Evolutionary conservation across 1,140 invertebrate genomes (phyloP).

Genomic region (Campodea augens): DNA sequence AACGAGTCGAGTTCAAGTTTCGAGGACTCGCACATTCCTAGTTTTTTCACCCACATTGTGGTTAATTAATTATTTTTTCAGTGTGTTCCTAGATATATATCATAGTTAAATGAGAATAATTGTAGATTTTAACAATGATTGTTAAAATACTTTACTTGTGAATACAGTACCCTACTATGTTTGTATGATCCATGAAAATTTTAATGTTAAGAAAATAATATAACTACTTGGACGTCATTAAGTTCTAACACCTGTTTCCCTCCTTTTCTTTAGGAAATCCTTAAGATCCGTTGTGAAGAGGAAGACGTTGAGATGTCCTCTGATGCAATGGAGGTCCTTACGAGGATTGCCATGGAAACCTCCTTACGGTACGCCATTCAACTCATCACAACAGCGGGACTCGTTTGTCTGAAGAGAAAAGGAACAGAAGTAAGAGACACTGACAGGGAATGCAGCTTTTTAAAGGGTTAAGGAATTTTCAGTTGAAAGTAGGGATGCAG

Average conservation of each 20-base stretch:
- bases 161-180: no score
- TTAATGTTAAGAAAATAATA: neutral
- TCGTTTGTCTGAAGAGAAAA: slow-evolving; percentile 57
- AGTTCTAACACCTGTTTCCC: neutral
- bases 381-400: slow-evolving; percentile 82
- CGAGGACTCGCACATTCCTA: no score
- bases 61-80: no score
- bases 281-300: slow-evolving; percentile 56
- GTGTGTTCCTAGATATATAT: no score
- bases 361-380: slow-evolving; percentile 96
- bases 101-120: no score
- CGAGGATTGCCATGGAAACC: slow-evolving; percentile 78
- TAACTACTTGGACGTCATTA: neutral
- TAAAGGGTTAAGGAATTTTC: no score
- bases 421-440: slow-evolving; percentile 43
- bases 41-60: no score
- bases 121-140: no score
- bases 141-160: no score
- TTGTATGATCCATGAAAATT: no score
- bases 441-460: neutral
- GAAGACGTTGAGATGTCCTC: slow-evolving; percentile 91
- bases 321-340: slow-evolving; percentile 78
- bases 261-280: neutral
- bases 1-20: no score
- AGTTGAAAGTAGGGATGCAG: no score